Conservation (phyloP, 2,888 invertebrate genomes). For the Stenichneumon culpator region DNA sequence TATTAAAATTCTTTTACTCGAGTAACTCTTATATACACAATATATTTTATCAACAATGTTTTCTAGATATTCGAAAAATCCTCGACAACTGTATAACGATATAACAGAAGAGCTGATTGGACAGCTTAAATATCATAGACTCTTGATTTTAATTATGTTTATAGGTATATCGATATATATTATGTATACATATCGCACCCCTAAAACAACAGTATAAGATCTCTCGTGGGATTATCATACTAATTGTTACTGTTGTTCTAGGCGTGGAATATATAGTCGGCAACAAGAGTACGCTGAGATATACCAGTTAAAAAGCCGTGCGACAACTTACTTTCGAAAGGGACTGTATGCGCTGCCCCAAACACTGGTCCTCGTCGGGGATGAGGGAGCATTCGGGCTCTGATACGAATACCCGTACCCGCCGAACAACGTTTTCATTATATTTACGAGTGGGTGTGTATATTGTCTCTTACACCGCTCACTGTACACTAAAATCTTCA, state of each 20-base stretch:
- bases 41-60: neutral
- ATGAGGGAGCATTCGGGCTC: slow-evolving; percentile 78
- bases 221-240: no score
- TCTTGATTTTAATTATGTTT: neutral
- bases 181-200: no score
- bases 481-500: neutral
- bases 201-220: no score
- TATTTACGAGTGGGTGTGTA: slow-evolving; percentile 14
- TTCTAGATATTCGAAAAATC: slow-evolving; percentile 35
- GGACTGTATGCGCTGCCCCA: slow-evolving; percentile 82
- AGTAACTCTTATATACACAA: neutral
- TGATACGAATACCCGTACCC: slow-evolving; percentile 78
- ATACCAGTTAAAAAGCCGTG: slow-evolving; percentile 4
- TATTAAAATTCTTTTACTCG: neutral
- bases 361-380: slow-evolving; percentile 77
- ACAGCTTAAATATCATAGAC: slow-evolving; percentile 57
- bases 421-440: slow-evolving; percentile 80
- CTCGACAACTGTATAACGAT: slow-evolving; percentile 58
- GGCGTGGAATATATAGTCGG: no score
- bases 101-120: slow-evolving; percentile 31
- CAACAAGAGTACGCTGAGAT: neutral
- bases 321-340: slow-evolving; percentile 81
- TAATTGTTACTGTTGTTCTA: no score
- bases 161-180: slow-evolving; percentile 36
- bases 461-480: slow-evolving; percentile 15